A percentile compares a stretch with the other conserved stretches of the same genome.
Conservation (phyloP, 2,888 invertebrate species). For the Pheosia gnoma region DNA sequence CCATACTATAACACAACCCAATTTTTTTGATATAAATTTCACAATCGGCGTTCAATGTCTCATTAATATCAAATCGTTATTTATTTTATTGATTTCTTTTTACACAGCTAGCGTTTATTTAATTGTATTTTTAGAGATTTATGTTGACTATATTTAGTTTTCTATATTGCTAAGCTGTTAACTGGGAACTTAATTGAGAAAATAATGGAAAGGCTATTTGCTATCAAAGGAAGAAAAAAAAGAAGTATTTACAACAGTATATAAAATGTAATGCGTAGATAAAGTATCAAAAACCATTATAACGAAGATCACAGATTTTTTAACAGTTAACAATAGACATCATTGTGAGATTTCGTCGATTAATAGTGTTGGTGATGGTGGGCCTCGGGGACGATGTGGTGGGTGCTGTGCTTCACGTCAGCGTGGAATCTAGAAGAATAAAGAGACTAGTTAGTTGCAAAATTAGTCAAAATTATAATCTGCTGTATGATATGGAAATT, state of each 20-base stretch:
- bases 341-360: background rate
- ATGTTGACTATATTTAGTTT: too few species aligned
- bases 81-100: constrained; percentile 6
- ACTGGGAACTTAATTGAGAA: background rate
- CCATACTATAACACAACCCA: constrained; percentile 23
- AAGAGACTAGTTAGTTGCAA: background rate
- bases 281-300: constrained; percentile 11
- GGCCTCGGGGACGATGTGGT: constrained; percentile 66
- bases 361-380: constrained; percentile 47
- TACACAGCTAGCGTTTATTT: too few species aligned
- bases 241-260: background rate
- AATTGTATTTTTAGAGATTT: too few species aligned
- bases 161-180: background rate
- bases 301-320: constrained; percentile 9
- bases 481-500: too few species aligned
- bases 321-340: constrained; percentile 4
- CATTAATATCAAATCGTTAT: constrained; percentile 3
- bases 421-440: constrained; percentile 67
- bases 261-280: constrained; percentile 13
- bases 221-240: background rate
- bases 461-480: background rate
- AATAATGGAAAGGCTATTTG: background rate
- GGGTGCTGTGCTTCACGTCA: constrained; percentile 70
- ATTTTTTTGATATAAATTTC: constrained; percentile 23
- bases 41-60: background rate